These are phyloP conservation scores for Manacus vitellinus DNA, from an alignment of 2,113 vertebrate species.

Conservation along the genomic window DNA sequence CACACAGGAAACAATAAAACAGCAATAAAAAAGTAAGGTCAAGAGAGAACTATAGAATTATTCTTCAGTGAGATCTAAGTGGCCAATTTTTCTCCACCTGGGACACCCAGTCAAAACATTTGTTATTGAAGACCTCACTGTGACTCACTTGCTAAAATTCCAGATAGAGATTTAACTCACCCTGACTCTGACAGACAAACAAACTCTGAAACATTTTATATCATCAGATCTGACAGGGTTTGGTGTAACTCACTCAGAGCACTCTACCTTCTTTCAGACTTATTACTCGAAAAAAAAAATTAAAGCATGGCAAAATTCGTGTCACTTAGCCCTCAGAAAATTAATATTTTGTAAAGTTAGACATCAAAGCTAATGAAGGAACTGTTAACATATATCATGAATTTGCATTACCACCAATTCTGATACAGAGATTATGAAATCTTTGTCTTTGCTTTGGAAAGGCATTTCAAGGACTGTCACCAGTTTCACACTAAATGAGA, in stretches of 20 bases:
- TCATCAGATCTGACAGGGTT: background rate
- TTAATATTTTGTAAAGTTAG: background rate
- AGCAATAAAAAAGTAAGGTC: conserved; percentile 9
- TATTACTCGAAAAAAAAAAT: background rate
- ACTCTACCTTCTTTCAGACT: background rate
- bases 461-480: background rate
- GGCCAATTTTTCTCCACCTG: background rate
- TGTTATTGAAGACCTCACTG: background rate
- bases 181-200: background rate
- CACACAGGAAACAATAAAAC: conserved; percentile 42
- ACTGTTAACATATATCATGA: background rate
- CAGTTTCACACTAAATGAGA: background rate
- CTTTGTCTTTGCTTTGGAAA: background rate
- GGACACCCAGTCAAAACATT: background rate
- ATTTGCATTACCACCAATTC: background rate
- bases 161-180: background rate
- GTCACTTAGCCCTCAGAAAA: background rate
- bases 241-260: background rate
- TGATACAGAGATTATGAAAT: background rate
- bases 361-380: background rate
- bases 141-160: background rate
- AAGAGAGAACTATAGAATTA: background rate
- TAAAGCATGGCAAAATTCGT: background rate
- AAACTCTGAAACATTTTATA: background rate
- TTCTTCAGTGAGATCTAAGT: background rate